Conservation (phyloP, 2,113 vertebrate genomes). For the Mormyrus iriodes region DNA sequence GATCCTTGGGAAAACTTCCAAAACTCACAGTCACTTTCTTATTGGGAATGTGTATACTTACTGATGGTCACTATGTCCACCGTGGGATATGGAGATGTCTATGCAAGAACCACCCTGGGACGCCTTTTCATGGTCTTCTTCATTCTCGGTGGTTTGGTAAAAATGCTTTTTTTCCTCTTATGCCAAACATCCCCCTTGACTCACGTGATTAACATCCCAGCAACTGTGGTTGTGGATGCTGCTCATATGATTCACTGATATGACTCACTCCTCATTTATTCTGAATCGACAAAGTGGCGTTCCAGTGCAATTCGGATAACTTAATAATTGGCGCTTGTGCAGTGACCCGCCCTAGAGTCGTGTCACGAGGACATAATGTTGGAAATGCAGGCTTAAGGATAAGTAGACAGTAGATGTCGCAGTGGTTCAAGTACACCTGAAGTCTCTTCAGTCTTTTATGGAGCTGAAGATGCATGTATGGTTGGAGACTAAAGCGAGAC, state of each 20-base stretch:
- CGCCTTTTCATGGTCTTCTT: slow-evolving; percentile 99
- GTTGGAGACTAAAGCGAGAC: background rate
- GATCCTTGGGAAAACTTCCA: slow-evolving; percentile 99
- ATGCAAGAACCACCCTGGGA: slow-evolving; percentile 96
- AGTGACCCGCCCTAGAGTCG: background rate
- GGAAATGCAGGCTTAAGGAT: background rate
- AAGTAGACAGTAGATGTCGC: background rate
- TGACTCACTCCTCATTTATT: background rate
- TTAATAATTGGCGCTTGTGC: background rate
- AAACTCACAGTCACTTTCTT: slow-evolving; percentile 93
- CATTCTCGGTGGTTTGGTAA: slow-evolving; percentile 99
- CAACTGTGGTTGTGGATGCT: background rate
- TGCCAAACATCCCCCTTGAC: slow-evolving; percentile 23
- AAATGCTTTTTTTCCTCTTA: slow-evolving; percentile 55
- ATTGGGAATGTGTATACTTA: slow-evolving; percentile 99
- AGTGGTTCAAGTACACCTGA: background rate
- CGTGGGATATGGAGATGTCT: slow-evolving; percentile 97
- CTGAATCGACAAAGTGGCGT: background rate
- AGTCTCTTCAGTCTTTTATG: background rate
- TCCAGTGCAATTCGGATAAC: background rate
- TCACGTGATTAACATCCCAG: background rate
- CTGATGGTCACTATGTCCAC: slow-evolving; percentile 99
- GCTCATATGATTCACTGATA: background rate
- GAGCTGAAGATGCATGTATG: background rate
- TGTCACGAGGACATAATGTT: background rate